Base-by-base conservation (phyloP, 2,888 invertebrate genomes). In the Pristionchus mayeri region DNA sequence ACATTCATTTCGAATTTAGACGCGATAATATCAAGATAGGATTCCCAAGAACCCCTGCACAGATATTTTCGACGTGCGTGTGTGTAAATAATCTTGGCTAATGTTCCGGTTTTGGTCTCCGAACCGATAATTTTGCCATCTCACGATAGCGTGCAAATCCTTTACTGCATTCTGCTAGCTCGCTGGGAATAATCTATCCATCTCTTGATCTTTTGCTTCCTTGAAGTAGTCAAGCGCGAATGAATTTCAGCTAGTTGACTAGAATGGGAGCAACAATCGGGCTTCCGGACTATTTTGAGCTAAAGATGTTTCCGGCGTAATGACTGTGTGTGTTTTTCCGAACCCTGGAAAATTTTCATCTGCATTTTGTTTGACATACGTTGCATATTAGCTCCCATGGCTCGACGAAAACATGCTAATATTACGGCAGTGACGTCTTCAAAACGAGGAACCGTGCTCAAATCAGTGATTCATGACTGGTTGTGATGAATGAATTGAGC, bases 271-370 rank as follows among this genome's bases (percentile, higher is more conserved):
- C 63, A 63, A 63, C 63, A 63, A 63, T 63, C 27, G 16, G 63
- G 63, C 34, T 16, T 63, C 63, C 30, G 63, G 34, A 27, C 60
- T 60, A 60, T 63, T 63, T 63, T 18, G 63, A 63, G 60, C 27
- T 3, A 30, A 11, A n/a, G 57, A 16, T 16, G 44, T 44, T 6
- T 44, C 7, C 44, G 6, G 44, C 44, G n/a, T n/a, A n/a, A n/a
- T n/a, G 44, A 44, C 44, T 44, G 44, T 13, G 34, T 13, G 34
- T n/a, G 44, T 50, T 50, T 30, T 50, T 50, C 44, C 30, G 44
- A n/a, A n/a, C 50, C 11, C 48, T 18, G 16, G 71, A 40, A 24
- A 40, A 40, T 44, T 71, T 71, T 71, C 71, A 71, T 71, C 71
- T 71, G 40, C 40, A 71, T 37, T 71, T 37, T 37, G 44, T 34